Evolutionary conservation across 1,140 invertebrate species (phyloP), one percentile per base, ranked within the genome.

Genomic region (Papilio helenus): DNA sequence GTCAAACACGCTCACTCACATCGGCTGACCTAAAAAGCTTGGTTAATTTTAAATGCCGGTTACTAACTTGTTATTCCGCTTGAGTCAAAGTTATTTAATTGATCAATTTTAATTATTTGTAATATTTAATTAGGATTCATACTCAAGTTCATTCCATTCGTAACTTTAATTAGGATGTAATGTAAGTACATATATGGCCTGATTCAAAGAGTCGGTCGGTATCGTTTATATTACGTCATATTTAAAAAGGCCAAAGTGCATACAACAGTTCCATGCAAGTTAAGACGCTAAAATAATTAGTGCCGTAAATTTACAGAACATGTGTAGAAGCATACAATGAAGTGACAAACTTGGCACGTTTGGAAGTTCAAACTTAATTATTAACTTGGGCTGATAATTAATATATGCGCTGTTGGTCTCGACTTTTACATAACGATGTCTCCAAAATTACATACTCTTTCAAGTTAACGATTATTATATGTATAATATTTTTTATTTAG

Each of bases 331-430:
- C 51, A 61, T 61, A 76, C 26, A 76, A 76, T 87, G 82, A 88
- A 92, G 81, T 91, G 89, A 85, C 90, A 92, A 93, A 92, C 87
- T 92, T 89, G 87, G 87, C 85, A 85, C 80, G 85, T 82, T 84
- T 81, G 80, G 76, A 90, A 91, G 85, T 92, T 87, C 85, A 89
- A 90, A 92, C 87, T 92, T 92, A 89, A 92, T 92, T 89, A 92
- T 89, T 89, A 89, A 92, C 83, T 92, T 91, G 73, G 82, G 79
- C 85, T 85, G 89, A 90, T 89, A 89, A 91, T 91, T 89, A 90
- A 89, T 90, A 92, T 89, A 85, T 84, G 81, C 80, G 79, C 80
- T 81, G 79, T 58, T 39, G 55, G 58, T 65, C 55, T 39, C 76
- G 72, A 74, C 20, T 46, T 12, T 77, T 77, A 77, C 23, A 39